Evolutionary conservation across 2,113 vertebrate genomes (phyloP), one percentile per base, ranked within the genome.

Genomic region (Cichladusa arquata): DNA sequence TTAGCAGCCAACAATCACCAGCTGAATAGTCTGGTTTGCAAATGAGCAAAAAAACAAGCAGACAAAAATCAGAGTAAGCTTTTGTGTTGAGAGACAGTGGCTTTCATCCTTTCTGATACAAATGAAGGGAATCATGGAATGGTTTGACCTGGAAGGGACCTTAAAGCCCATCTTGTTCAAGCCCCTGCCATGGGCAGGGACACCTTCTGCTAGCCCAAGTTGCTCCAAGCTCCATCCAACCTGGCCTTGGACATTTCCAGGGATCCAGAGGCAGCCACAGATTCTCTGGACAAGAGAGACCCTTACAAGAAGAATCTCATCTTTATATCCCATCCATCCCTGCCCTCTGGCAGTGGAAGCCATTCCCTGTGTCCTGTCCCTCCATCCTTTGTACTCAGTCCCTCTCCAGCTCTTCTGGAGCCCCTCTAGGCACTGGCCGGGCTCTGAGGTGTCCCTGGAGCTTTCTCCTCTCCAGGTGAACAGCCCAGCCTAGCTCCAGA

Each of bases 211-310:
- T 4, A 0, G 0, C 4, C 33, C 61, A 74, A 24, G 3, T 0
- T 74, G 13, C 16, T 74, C 53, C 60, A 53, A 60, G n/a, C 4
- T 13, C 24, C 0, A 0, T 25, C 25, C n/a, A 76, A 0, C 54
- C 17, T 15, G 20, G 24, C 29, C 40, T 40, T 4, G 20, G 5
- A 6, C 25, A 33, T 20, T 48, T 0, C 29, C 70, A 82, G 34
- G 20, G 40, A 47, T 76, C 16, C 50, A 40, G 45, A n/a, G 61
- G 6, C 11, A 67, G 29, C 17, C 79, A 47, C 40, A 82, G 70
- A 40, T 47, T 0, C 54, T 19, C 29, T 61, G 70, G 29, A 9
- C 13, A 67, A 0, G 69, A 60, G 38, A 22, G 67, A 13, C 3
- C 4, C 13, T 33, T 31, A 36, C 26, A 69, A 18, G 33, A 38